phyloP scores from a whole-genome alignment of 2,113 vertebrate genomes.

The Malurus melanocephalus region DNA sequence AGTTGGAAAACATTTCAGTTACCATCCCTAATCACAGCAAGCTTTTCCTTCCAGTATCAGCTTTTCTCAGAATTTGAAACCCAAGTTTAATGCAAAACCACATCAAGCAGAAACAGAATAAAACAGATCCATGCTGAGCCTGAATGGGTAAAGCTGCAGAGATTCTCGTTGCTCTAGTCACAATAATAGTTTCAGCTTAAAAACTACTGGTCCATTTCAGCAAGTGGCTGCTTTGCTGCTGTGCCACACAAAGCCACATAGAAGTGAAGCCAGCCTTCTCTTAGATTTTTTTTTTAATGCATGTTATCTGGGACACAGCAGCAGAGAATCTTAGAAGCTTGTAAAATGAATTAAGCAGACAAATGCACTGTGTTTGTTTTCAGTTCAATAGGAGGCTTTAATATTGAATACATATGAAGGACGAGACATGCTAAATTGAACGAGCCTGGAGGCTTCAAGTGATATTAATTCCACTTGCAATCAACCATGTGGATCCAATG shows the following conservation, averaged over 20 bases:
- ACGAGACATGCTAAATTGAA: constrained; percentile 43
- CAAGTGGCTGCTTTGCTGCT: constrained; percentile 5
- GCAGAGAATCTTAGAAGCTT: background rate
- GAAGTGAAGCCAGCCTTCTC: background rate
- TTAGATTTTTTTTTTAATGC: background rate
- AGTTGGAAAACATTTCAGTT: background rate
- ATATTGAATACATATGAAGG: constrained; percentile 56
- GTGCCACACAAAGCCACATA: background rate
- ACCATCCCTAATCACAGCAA: background rate
- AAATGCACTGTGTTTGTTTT: constrained; percentile 46
- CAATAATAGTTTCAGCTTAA: background rate
- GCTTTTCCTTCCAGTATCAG: constrained; percentile 1
- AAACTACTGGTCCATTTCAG: background rate
- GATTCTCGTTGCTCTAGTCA: constrained; percentile 13
- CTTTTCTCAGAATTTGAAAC: constrained; percentile 43
- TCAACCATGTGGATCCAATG: constrained; percentile 51
- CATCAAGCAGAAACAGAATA: constrained; percentile 27
- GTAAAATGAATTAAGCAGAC: constrained; percentile 48
- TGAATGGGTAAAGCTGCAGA: background rate
- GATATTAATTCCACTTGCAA: constrained; percentile 60
- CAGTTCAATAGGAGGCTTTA: constrained; percentile 29
- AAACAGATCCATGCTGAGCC: constrained; percentile 15
- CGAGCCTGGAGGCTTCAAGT: constrained; percentile 22
- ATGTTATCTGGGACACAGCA: background rate
- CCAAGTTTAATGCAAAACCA: constrained; percentile 34